phyloP scores from a whole-genome alignment of 2,888 invertebrate species.

The Drosophila gaucha region DNA sequence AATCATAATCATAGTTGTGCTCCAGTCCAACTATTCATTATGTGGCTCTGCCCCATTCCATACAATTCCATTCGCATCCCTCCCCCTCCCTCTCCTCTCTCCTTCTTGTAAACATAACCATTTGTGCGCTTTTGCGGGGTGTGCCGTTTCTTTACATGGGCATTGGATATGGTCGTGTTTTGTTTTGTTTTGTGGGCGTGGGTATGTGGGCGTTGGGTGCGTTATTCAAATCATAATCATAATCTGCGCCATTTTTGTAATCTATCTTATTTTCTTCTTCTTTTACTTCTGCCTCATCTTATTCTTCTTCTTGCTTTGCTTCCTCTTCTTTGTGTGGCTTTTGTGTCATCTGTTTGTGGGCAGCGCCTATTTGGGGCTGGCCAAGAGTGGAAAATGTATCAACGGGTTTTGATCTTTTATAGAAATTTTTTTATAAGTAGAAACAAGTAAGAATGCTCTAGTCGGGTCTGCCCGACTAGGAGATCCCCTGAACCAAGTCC shows the following conservation, averaged over 20 bases:
- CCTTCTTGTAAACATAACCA: constrained; percentile 8
- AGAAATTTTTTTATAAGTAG: constrained; percentile 49
- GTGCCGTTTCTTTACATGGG: constrained; percentile 32
- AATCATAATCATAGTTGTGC: constrained; percentile 24
- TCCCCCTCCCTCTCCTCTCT: not conserved
- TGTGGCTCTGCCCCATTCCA: constrained; percentile 4
- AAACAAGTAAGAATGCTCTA: too few species aligned
- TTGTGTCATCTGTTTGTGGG: constrained; percentile 23
- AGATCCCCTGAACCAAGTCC: too few species aligned
- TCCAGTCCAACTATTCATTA: constrained; percentile 24
- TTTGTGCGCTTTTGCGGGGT: constrained; percentile 49
- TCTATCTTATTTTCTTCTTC: constrained; percentile 16
- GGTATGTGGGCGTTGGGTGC: constrained; percentile 30
- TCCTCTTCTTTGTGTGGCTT: constrained; percentile 17
- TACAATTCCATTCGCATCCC: not conserved
- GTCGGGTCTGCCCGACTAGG: too few species aligned
- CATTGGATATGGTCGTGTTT: constrained; percentile 26
- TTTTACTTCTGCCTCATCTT: constrained; percentile 11
- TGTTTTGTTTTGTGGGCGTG: constrained; percentile 12
- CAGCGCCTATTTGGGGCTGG: constrained; percentile 31
- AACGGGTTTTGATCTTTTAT: constrained; percentile 55
- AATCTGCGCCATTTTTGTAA: constrained; percentile 54
- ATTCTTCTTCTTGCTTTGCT: constrained; percentile 19
- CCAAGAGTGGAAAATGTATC: constrained; percentile 44
- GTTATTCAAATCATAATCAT: constrained; percentile 48